Percentiles rank a stretch among this genome's conserved stretches.
phyloP scores from a whole-genome alignment of 2,113 vertebrate genomes.

The Podarcis muralis region DNA sequence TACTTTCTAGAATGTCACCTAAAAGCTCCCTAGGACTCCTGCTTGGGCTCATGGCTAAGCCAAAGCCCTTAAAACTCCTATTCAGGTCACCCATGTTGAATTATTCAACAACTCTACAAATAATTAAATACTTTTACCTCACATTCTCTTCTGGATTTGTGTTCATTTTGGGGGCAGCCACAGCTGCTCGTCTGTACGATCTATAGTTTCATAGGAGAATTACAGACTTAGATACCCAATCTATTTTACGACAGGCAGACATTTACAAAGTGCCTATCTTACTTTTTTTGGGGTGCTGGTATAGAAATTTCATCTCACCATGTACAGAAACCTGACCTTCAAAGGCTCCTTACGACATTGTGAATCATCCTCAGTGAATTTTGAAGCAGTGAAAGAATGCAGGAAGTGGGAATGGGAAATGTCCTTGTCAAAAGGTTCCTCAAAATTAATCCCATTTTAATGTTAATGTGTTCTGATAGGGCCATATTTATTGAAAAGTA shows the following conservation, averaged over 20 bases:
- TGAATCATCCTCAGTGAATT: conserved; percentile 20
- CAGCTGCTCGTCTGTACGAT: neutral
- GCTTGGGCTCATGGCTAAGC: conserved; percentile 26
- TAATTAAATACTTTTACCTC: conserved; percentile 48
- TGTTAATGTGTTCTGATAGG: neutral
- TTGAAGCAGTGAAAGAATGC: neutral
- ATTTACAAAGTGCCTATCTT: neutral
- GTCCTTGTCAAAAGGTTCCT: neutral
- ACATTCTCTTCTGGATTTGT: neutral
- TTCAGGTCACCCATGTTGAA: conserved; percentile 31
- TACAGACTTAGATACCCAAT: neutral
- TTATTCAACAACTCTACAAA: conserved; percentile 55
- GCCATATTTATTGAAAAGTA: conserved; percentile 10
- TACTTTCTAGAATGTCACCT: conserved; percentile 9
- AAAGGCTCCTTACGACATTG: neutral
- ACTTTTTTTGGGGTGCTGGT: neutral
- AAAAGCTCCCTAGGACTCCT: conserved; percentile 10
- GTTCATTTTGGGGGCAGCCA: neutral
- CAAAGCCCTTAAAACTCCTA: conserved; percentile 23
- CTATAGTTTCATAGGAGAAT: conserved; percentile 1
- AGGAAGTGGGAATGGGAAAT: neutral
- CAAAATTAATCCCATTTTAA: conserved; percentile 27
- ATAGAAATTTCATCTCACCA: neutral
- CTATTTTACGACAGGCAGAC: neutral
- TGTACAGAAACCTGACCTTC: conserved; percentile 5